These are phyloP conservation scores for Pampusana beccarii DNA, from an alignment of 2,113 vertebrate species.

Conservation along the genomic window DNA sequence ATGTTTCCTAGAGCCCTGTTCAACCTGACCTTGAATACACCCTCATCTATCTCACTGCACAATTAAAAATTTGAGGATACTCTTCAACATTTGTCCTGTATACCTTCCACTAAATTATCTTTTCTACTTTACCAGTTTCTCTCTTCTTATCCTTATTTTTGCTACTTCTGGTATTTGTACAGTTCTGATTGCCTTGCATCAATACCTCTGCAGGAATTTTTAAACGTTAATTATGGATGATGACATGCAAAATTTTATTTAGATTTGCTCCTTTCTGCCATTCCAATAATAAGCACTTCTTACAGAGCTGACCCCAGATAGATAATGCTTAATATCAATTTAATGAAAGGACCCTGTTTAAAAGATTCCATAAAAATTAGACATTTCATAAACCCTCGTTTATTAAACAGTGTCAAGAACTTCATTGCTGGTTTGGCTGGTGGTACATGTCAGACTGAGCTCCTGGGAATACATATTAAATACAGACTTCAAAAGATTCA, in stretches of 20 bases:
- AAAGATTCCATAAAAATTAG: neutral
- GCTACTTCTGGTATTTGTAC: neutral
- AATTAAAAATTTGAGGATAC: neutral
- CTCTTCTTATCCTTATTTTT: neutral
- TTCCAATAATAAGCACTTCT: neutral
- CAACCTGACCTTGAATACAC: neutral
- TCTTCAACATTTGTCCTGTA: neutral
- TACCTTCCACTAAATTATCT: neutral
- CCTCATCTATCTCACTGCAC: neutral
- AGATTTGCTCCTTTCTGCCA: neutral
- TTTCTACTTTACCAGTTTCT: neutral
- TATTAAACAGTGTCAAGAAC: neutral
- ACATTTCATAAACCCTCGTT: neutral
- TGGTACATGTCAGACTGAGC: neutral
- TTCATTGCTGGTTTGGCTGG: neutral
- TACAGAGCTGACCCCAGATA: rapidly evolving
- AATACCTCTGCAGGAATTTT: neutral
- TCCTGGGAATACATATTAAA: neutral
- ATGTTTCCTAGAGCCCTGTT: neutral
- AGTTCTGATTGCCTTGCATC: neutral
- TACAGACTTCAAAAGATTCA: neutral
- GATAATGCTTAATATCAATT: neutral
- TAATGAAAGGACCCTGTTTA: neutral
- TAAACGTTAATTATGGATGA: neutral
- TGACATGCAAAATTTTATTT: neutral